Evolutionary conservation across 2,113 vertebrate species (phyloP).

Genomic region (Benitochromis conjunctus): DNA sequence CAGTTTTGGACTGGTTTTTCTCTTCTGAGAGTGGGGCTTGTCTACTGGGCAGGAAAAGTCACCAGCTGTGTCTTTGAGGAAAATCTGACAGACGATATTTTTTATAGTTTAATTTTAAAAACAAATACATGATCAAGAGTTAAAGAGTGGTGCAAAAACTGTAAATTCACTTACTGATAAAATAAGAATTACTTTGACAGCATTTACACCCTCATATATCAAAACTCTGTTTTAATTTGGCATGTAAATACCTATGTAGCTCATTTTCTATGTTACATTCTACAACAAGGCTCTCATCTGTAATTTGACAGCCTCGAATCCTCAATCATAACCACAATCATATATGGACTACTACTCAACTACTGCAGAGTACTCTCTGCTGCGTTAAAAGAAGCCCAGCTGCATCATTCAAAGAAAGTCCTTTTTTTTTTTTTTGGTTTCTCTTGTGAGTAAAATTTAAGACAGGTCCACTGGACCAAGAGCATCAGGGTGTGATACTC

Average conservation of each 20-base stretch:
- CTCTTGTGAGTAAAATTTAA: not conserved
- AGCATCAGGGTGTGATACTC: not conserved
- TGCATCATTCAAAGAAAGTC: not conserved
- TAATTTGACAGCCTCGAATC: accelerated
- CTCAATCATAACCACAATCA: no score
- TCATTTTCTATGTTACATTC: not conserved
- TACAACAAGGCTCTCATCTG: not conserved
- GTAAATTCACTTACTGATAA: not conserved
- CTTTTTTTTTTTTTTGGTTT: not conserved
- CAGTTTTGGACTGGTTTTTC: not conserved
- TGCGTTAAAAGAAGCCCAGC: not conserved
- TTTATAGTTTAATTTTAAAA: not conserved
- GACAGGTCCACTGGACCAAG: not conserved
- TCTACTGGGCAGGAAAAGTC: not conserved
- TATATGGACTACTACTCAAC: not conserved
- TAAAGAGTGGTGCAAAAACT: not conserved
- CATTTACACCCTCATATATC: not conserved
- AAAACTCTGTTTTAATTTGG: not conserved
- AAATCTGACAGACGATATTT: not conserved
- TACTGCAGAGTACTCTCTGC: no score
- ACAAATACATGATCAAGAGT: accelerated
- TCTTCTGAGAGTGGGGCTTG: not conserved
- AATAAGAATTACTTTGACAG: not conserved
- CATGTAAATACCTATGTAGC: not conserved
- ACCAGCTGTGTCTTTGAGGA: not conserved